Percentiles rank a stretch among this genome's conserved stretches.
Conservation (phyloP, 2,113 vertebrate genomes). For the Pholis gunnellus region DNA sequence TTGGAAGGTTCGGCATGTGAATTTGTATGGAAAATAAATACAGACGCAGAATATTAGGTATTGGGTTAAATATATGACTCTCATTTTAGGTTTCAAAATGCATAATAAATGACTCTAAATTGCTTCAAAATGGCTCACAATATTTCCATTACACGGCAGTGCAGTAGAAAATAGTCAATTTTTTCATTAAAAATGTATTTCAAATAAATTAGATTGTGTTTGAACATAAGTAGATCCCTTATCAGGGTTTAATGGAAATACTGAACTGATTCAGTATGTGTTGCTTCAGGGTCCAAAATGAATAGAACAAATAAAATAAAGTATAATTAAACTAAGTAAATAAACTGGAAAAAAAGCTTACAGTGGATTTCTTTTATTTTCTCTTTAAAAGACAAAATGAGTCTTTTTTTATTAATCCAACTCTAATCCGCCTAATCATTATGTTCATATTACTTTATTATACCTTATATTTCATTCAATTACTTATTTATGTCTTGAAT, state of each 20-base stretch:
- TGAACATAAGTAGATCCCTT: neutral
- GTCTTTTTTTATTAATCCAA: too few species aligned
- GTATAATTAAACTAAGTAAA: neutral
- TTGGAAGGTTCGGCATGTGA: neutral
- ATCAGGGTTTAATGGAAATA: neutral
- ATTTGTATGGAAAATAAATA: neutral
- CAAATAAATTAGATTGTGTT: neutral
- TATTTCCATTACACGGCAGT: neutral
- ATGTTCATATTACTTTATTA: neutral
- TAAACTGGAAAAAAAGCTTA: too few species aligned
- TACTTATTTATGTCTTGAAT: neutral
- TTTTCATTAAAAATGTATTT: neutral
- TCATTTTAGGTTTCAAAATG: neutral
- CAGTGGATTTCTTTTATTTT: neutral
- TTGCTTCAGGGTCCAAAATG: neutral
- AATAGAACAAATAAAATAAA: neutral
- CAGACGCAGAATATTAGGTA: neutral
- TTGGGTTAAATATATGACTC: neutral
- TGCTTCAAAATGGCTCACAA: neutral
- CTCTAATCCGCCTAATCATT: too few species aligned
- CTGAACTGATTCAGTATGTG: neutral
- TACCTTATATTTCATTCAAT: too few species aligned
- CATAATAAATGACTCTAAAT: neutral
- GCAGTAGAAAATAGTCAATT: neutral
- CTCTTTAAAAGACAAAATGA: neutral